A percentile compares a stretch with the other conserved stretches of the same genome.
Conservation (phyloP, 2,888 invertebrate genomes). For the Pollenia griseotomentosa region DNA sequence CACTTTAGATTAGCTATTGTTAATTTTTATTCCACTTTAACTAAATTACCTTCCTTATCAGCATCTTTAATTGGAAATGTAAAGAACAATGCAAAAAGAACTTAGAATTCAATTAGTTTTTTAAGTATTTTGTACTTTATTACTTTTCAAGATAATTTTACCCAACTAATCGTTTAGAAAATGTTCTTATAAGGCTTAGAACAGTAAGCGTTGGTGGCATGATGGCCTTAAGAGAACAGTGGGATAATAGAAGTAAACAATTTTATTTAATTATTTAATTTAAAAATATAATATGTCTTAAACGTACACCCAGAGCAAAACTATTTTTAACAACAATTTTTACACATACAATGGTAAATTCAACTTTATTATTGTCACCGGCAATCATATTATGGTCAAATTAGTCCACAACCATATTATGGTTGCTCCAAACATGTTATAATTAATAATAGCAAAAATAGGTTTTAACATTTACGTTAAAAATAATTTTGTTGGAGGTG, state of each 20-base stretch:
- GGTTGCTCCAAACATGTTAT: no score
- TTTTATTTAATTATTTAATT: not conserved
- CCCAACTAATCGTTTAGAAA: not conserved
- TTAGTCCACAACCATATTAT: no score
- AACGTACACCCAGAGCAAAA: no score
- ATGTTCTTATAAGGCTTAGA: not conserved
- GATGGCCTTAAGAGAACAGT: constrained; percentile 23
- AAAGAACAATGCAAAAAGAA: not conserved
- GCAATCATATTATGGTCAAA: no score
- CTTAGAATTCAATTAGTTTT: constrained; percentile 64
- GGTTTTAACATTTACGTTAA: no score
- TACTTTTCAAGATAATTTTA: constrained; percentile 20
- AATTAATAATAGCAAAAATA: no score
- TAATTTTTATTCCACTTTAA: constrained; percentile 22
- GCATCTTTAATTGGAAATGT: not conserved
- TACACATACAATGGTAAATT: no score
- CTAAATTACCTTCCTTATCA: constrained; percentile 41
- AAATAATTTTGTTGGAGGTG: no score
- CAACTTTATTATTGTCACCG: no score
- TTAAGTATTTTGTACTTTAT: constrained; percentile 45
- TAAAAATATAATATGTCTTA: not conserved
- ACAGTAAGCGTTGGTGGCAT: not conserved
- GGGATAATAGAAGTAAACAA: not conserved
- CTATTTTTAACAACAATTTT: no score
- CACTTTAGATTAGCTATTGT: not conserved